Base-by-base conservation (phyloP, 2,888 invertebrate genomes). In the Pogonocherus hispidulus region DNA sequence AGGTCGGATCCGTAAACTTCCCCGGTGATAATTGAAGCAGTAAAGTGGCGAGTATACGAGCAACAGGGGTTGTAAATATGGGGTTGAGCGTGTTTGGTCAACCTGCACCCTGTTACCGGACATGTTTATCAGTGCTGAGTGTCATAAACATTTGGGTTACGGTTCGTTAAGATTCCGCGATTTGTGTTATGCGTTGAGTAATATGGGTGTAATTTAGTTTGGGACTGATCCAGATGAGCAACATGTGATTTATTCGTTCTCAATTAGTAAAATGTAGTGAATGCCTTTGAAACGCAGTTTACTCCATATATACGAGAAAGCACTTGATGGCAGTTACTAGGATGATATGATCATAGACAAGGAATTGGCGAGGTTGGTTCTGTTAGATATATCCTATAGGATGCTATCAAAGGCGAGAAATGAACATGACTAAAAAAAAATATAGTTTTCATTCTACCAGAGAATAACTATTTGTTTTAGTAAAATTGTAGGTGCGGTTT, bases 101-200 rank as follows among this genome's bases (percentile, higher is more conserved):
- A 77, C 79, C 79, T 76, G 75, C 72, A 78, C 79, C 70, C 72
- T 72, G 76, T 77, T 55, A 60, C 68, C 52, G 71, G 73, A 70
- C 73, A 73, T 73, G 74, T 74, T 74, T 74, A 74, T 69, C 70
- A 69, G 65, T 69, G 66, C 63, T 63, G 72, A 76, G 74, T 74
- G 77, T 76, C 78, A 78, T 79, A 79, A 79, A 79, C 76, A 76
- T 78, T 27, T 74, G 79, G 78, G 77, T 78, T 77, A 76, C 78
- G 74, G 76, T 67, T 68, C 75, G 75, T 74, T 75, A 67, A 66
- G 67, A 63, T 47, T 66, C 63, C 63, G 67, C 63, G 67, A 74
- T 74, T 74, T 70, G 72, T 72, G 70, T 68, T 67, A 68, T 72
- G 71, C 65, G 67, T 69, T 56, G 63, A 22, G 60, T 66, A 66